Base-by-base conservation (phyloP, 2,113 vertebrate genomes). In the Chiloscyllium plagiosum region DNA sequence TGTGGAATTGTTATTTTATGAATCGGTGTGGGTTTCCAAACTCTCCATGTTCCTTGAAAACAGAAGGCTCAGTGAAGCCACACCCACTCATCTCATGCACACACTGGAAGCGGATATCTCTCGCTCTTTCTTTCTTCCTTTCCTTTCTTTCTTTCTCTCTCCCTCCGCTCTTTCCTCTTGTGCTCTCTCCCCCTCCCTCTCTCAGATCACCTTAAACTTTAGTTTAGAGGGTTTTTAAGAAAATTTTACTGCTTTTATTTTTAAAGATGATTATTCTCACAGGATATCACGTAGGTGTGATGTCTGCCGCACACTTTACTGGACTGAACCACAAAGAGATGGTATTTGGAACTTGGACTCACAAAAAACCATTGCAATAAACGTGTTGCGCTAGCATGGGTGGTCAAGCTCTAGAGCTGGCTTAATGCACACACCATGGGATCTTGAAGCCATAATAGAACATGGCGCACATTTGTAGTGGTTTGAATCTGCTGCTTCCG, bases 301-400 rank as follows among this genome's bases (percentile, higher is more conserved):
- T 96, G 96, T 95, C 97, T 97, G 96, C 96, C 97, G 96, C 97
- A 80, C 97, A 80, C 96, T 97, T 97, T 96, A 94, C 96, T 97
- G 97, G 69, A 61, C 50, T 95, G 96, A 96, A 61, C 96, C 72
- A 95, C 72, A 95, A 95, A 24, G 42, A 95, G 95, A 85, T 80
- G 95, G 95, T 95, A 95, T 95, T n/a, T 61, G 61, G 20, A 65
- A 78, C 83, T 65, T 95, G 94, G 95, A 96, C 96, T 96, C 96
- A 96, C 80, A 61, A 61, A 70, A 47, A 68, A 97, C 98, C 98
- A 98, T 98, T 97, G 98, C 98, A 98, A 98, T 99, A 98, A 98
- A 96, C 96, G 96, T 96, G 89, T 96, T 72, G 97, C 96, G 95
- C 47, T 65, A 96, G 96, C 15, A 96, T 69, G 97, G 47, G 96